Percentiles rank a stretch among this genome's conserved stretches.
Evolutionary conservation across 2,888 invertebrate genomes (phyloP).

Genomic region (Eupithecia exiguata): DNA sequence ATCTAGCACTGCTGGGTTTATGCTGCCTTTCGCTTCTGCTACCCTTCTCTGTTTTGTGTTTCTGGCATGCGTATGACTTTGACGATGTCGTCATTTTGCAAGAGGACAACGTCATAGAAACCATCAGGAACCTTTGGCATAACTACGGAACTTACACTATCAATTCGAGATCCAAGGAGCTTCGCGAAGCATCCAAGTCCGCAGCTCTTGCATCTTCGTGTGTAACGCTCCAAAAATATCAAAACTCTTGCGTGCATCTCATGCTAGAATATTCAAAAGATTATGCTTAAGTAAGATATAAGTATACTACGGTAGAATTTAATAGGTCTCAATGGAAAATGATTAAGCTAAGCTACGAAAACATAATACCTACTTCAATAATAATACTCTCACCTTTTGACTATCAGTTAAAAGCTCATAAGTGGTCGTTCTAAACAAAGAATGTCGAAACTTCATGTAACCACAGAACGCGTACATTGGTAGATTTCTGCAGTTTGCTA

Average conservation of each 20-base stretch:
- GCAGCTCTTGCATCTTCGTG: slow-evolving; percentile 82
- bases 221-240: slow-evolving; percentile 83
- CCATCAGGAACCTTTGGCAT: background rate
- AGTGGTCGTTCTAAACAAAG: slow-evolving; percentile 83
- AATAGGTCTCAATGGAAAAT: background rate
- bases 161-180: slow-evolving; percentile 66
- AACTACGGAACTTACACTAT: slow-evolving; percentile 51
- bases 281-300: too few species aligned
- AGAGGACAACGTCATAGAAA: background rate
- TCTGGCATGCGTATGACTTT: background rate
- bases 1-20: too few species aligned
- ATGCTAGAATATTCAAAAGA: slow-evolving; percentile 55
- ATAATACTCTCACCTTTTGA: slow-evolving; percentile 84
- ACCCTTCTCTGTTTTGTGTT: background rate
- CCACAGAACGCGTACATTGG: slow-evolving; percentile 86
- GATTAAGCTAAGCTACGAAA: background rate
- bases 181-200: slow-evolving; percentile 82
- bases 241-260: slow-evolving; percentile 85
- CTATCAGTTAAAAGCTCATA: slow-evolving; percentile 85
- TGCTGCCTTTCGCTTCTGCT: too few species aligned
- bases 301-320: background rate
- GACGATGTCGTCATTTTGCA: background rate
- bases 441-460: slow-evolving; percentile 83
- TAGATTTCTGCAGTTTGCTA: slow-evolving; percentile 79
- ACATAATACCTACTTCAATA: too few species aligned